phyloP scores from a whole-genome alignment of 2,113 vertebrate species.

The Oceanites oceanicus region DNA sequence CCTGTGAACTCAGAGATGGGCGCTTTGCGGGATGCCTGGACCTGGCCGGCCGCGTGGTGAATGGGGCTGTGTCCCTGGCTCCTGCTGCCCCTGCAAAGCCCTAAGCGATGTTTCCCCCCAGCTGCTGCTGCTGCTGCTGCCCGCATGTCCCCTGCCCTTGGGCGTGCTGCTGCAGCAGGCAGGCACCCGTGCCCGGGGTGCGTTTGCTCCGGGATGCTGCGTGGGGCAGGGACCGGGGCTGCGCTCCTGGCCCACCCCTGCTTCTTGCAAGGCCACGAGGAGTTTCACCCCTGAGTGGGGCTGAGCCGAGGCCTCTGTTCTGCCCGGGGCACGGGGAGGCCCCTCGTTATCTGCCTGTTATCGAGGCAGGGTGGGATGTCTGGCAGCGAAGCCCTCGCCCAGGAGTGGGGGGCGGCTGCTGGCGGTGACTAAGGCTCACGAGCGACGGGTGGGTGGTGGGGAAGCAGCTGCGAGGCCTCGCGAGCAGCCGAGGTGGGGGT shows the following conservation, averaged over 20 bases:
- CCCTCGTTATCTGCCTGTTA: not conserved
- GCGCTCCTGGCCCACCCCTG: not conserved
- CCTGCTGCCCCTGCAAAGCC: not conserved
- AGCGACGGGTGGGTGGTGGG: not conserved
- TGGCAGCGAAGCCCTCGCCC: not conserved
- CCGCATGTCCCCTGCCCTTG: not conserved
- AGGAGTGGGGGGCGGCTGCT: not conserved
- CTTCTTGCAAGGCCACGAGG: not conserved
- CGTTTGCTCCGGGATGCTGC: not conserved
- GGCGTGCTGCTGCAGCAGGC: fast-evolving
- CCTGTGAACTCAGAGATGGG: not conserved
- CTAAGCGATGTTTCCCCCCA: not conserved
- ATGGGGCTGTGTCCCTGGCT: not conserved
- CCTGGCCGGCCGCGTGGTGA: not conserved
- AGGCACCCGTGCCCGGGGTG: fast-evolving
- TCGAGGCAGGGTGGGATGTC: not conserved
- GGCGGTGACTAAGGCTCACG: not conserved
- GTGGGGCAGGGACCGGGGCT: not conserved
- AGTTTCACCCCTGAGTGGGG: fast-evolving
- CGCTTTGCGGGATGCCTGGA: not conserved
- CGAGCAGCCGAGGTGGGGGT: not conserved
- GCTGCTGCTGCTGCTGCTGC: not conserved
- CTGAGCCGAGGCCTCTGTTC: not conserved
- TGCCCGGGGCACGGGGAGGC: not conserved
- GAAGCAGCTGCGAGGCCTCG: not conserved